Base-by-base conservation (phyloP, 2,113 vertebrate species). In the Alosa alosa region DNA sequence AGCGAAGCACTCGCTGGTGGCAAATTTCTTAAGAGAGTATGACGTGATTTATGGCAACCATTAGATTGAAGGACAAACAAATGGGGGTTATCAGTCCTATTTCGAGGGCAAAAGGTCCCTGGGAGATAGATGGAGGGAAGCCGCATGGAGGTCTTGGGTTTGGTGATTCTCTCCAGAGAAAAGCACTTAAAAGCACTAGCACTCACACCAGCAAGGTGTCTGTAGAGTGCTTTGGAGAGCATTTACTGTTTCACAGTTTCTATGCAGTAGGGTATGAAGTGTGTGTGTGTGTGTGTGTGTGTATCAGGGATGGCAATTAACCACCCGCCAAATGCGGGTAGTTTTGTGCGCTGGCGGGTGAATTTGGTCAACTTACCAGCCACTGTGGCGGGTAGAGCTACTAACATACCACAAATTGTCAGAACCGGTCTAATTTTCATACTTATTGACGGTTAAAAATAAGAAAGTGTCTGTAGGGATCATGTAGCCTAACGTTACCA, bases 11-110 rank as follows among this genome's bases (percentile, higher is more conserved):
- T 86, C 89, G 88, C 91, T 92, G 82, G 84, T 90, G 90, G 92
- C 84, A 36, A 91, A 89, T 92, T 91, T 92, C 91, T 92, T 88
- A 86, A 86, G 91, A 94, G 90, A 93, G 91, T 89, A 92, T 92
- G 89, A 93, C 92, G 88, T 95, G 94, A 95, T 95, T 95, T 95
- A 95, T 95, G 91, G 94, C 89, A 90, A 91, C 93, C 92, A 95
- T 95, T 95, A 95, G 89, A 91, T 92, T 91, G 92, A 94, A 94
- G 94, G 93, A 93, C 94, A 94, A 94, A 95, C 93, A 95, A 94
- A 94, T 93, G 91, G 92, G 86, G 84, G 84, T 86, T 93, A 92
- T 92, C 91, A 86, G 86, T 85, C 47, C 86, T 81, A n/a, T 45
- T 85, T 84, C 64, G 83, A 88, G 84, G 81, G 85, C 84, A 83